Evolutionary conservation across 2,888 invertebrate genomes (phyloP).

Genomic region (Eudasyphora cyanicolor): DNA sequence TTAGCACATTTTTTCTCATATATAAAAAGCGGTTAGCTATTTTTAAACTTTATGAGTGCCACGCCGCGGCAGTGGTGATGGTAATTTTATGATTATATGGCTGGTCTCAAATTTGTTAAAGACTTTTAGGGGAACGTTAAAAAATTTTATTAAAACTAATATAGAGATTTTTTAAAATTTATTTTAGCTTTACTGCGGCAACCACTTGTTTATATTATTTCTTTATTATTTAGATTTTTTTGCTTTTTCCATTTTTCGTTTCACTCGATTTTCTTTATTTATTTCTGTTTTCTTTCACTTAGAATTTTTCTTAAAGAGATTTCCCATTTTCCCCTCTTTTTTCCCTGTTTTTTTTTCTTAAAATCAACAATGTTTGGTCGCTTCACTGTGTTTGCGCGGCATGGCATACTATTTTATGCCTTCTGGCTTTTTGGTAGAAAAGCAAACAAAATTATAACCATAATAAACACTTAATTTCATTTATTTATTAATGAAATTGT

Average conservation of each 20-base stretch:
- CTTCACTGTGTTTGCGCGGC: neutral
- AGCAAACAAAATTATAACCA: constrained; percentile 10
- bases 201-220: neutral
- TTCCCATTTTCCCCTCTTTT: neutral
- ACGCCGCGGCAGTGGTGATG: neutral
- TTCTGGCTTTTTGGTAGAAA: neutral
- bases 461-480: constrained; percentile 28
- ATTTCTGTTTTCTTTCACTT: neutral
- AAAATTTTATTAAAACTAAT: neutral
- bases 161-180: neutral
- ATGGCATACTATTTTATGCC: neutral
- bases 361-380: neutral
- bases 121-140: neutral
- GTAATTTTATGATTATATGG: too few species aligned
- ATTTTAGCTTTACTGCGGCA: neutral
- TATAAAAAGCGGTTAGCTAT: neutral
- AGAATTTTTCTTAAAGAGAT: neutral
- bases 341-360: neutral
- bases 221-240: neutral
- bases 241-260: neutral
- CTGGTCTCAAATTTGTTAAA: neutral
- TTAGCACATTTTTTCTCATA: neutral
- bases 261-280: neutral
- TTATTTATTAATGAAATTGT: constrained; percentile 35
- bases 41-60: neutral